Conservation (phyloP, 2,888 invertebrate species). For the Subacronicta megacephala region DNA sequence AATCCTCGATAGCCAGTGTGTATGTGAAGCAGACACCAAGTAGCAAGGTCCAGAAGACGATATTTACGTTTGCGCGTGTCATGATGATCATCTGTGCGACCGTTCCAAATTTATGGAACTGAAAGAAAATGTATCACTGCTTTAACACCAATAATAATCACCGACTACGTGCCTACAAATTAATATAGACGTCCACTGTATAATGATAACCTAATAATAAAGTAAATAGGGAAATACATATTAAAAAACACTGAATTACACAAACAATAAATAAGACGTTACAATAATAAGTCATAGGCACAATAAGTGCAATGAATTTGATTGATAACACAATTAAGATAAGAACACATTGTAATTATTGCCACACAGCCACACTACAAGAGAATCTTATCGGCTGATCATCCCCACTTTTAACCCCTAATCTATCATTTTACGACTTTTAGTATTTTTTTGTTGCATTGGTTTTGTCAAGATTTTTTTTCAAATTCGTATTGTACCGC, state of each 20-base stretch:
- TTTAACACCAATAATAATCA: neutral
- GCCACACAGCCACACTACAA: conserved; percentile 8
- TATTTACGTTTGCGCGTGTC: conserved; percentile 13
- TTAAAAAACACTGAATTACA: conserved; percentile 9
- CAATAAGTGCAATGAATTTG: conserved; percentile 36
- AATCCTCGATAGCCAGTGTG: conserved; percentile 60
- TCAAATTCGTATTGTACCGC: neutral
- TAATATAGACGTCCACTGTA: too few species aligned
- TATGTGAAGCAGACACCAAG: conserved; percentile 38
- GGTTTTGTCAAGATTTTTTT: neutral
- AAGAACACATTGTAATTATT: conserved; percentile 25
- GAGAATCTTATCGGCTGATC: conserved; percentile 7
- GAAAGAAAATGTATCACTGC: conserved; percentile 20
- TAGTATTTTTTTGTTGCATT: neutral
- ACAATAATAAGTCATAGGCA: conserved; percentile 1
- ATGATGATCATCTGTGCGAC: conserved; percentile 26
- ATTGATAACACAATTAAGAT: conserved; percentile 46
- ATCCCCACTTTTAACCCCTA: too few species aligned
- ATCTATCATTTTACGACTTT: too few species aligned
- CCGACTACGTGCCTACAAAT: too few species aligned
- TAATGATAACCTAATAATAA: neutral
- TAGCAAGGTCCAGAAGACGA: conserved; percentile 42
- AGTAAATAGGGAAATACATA: conserved; percentile 5
- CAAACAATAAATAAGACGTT: conserved; percentile 13
- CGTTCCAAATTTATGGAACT: conserved; percentile 49